Evolutionary conservation across 92 coral and sea anemone genomes (phyloP), one percentile per base, ranked within the genome.

Genomic region (Isaurus tuberculatus): DNA sequence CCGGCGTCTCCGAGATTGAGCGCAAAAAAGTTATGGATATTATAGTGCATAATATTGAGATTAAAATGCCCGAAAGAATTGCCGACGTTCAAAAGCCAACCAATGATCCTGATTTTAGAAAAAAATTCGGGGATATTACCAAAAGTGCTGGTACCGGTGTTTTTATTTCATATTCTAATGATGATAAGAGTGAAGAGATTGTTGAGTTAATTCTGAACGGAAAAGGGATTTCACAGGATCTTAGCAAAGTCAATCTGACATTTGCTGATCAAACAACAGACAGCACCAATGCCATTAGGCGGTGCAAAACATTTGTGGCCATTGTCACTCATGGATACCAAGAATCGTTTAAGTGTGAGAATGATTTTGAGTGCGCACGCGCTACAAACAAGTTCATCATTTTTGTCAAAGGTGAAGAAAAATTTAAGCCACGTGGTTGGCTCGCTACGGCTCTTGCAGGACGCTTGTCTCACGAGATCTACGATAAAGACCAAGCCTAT

Each of bases 321-420:
- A 86, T 92, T 9, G 65, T 92, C 3, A 87, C 91, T 1, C 73
- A 89, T 15, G 90, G 89, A 7, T 92, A 85, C 16, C 88, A 92
- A 79, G 51, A 46, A 23, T 88, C 93, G 10, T 22, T 79, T 8
- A 72, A 85, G 80, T 69, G 90, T 53, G 93, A 87, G 79, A 86
- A 84, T 53, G 89, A 88, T 46, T 92, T 87, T 72, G 96, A 92
- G 65, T 81, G 49, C 51, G 96, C 96, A 34, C 53, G 96, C 28
- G 86, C 87, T 3, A 40, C 81, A 60, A 83, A 88, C 5, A 92
- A 92, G 84, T 27, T 65, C 14, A 90, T 92, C 15, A 58, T 77
- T 58, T 36, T 49, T 6, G 70, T 77, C 27, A 77, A 77, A 57
- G 55, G 40, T 11, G 82, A 77, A 2, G 69, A 77, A 53, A 77